Conservation (phyloP, 2,113 vertebrate genomes). For the Asarcornis scutulata region DNA sequence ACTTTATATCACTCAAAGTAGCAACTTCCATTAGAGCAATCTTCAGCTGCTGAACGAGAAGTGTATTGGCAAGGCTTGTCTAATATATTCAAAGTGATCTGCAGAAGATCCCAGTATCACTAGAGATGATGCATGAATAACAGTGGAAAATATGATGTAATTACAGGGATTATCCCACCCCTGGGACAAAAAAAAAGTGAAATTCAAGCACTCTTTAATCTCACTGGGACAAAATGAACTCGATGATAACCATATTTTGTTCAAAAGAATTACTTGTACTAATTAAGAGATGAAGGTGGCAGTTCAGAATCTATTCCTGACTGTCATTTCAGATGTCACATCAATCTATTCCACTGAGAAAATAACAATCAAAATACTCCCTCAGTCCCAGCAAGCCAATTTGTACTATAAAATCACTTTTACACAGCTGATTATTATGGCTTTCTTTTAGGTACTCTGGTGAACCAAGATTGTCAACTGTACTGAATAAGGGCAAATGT, state of each 20-base stretch:
- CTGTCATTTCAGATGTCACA: slow-evolving; percentile 53
- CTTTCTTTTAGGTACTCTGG: background rate
- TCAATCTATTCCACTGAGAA: slow-evolving; percentile 46
- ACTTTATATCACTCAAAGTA: background rate
- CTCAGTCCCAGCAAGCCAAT: slow-evolving; percentile 1
- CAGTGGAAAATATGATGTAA: slow-evolving; percentile 39
- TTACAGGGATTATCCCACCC: slow-evolving; percentile 57
- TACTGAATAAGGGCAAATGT: background rate
- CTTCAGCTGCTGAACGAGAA: background rate
- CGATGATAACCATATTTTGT: background rate
- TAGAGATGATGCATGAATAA: background rate
- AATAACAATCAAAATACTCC: slow-evolving; percentile 10
- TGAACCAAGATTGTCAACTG: background rate
- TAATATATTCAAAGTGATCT: slow-evolving; percentile 21
- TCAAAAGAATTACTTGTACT: slow-evolving; percentile 45
- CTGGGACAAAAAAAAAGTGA: background rate
- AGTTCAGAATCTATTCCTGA: slow-evolving; percentile 46
- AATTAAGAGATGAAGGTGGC: slow-evolving; percentile 66
- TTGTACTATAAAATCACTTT: slow-evolving; percentile 6
- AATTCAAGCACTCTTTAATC: slow-evolving; percentile 50
- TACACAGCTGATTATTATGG: background rate
- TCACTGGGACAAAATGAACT: slow-evolving; percentile 31
- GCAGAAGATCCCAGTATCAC: slow-evolving; percentile 21
- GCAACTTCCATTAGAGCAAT: background rate
- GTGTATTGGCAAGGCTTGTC: background rate